Evolutionary conservation across 30 jellyfish, hydroid and myxozoan genomes (phyloP), one percentile per base, ranked within the genome.

Genomic region (Clytia hemisphaerica): DNA sequence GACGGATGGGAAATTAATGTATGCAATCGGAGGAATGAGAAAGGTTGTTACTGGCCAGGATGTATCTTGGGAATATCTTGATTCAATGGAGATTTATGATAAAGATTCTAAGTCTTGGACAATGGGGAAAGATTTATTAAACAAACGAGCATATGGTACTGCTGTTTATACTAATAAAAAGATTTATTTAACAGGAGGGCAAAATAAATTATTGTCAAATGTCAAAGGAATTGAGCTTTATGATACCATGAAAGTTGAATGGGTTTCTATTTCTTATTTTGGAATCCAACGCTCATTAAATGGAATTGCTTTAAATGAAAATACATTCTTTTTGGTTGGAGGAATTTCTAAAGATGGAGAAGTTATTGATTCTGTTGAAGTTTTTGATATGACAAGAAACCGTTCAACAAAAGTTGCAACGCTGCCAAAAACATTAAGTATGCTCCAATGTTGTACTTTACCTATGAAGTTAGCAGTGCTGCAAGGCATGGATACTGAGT

Each of bases 401-500:
- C 92, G 94, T 10, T 88, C 94, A 94, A 62, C 89, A 18, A 88
- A 88, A 58, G 76, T 80, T 18, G 80, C 93, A 2, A 69, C 97
- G 2, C 53, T 88, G 67, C 97, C 97, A 37, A 28, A 80, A 65
- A 18, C 77, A 25, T 58, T 76, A 3, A 60, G 97, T 67, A 83
- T 93, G 22, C 37, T 67, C n/a, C 97, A 88, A 29, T 88, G 97
- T 35, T 88, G 94, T 45, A 58, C 94, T 6, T 45, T 88, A 10
- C 94, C 80, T 31, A 81, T 88, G 10, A 53, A 94, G 25, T 73
- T 88, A 46, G 94, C 97, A 26, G 93, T 75, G 6, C 77, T 88
- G 48, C 97, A 88, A 69, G 94, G 97, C 16, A 21, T 88, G 92
- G 80, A 93, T 31, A 79, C 97, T 50, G n/a, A n/a, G n/a, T n/a